Percentiles rank a stretch among this genome's conserved stretches.
These are phyloP conservation scores for Drosophila setifemur DNA, from an alignment of 1,140 invertebrate genomes.

Conservation along the genomic window DNA sequence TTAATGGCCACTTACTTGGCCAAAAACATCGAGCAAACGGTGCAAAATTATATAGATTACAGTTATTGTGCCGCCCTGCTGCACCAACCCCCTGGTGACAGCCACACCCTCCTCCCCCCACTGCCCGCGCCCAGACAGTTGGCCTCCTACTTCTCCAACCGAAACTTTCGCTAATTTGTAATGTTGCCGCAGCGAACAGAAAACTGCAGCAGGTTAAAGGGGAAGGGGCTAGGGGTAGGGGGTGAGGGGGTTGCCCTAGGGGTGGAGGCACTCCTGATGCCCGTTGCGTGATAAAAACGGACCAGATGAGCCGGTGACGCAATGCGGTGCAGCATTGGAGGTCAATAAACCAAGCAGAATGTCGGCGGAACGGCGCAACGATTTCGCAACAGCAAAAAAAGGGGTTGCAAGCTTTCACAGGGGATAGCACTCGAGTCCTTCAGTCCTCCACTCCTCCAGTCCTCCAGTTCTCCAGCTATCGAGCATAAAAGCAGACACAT, in stretches of 20 bases:
- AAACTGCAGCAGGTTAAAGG: slow-evolving; percentile 3
- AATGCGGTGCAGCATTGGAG: slow-evolving; percentile 51
- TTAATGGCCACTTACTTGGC: slow-evolving; percentile 37
- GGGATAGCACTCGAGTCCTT: not conserved
- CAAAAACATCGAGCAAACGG: slow-evolving; percentile 25
- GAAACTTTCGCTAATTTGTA: slow-evolving; percentile 48
- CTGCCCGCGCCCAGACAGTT: slow-evolving; percentile 27
- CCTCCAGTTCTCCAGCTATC: too few relatives aligned
- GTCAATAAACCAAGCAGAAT: slow-evolving; percentile 49
- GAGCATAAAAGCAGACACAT: not conserved
- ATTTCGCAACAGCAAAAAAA: slow-evolving; percentile 8
- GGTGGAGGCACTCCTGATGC: slow-evolving; percentile 34
- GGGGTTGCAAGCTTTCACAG: slow-evolving; percentile 18
- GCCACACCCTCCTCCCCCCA: not conserved
- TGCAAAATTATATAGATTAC: slow-evolving; percentile 31
- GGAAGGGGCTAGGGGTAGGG: not conserved
- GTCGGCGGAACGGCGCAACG: slow-evolving; percentile 1
- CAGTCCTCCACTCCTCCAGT: too few relatives aligned
- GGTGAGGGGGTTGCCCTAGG: not conserved
- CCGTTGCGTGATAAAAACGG: slow-evolving; percentile 40
- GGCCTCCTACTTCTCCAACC: slow-evolving; percentile 20
- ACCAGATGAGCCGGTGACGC: slow-evolving; percentile 43
- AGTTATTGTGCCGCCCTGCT: slow-evolving; percentile 20
- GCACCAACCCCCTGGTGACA: not conserved
- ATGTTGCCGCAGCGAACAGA: slow-evolving; percentile 15